Base-by-base conservation (phyloP, 2,888 invertebrate genomes). In the Pilophorus perplexus region DNA sequence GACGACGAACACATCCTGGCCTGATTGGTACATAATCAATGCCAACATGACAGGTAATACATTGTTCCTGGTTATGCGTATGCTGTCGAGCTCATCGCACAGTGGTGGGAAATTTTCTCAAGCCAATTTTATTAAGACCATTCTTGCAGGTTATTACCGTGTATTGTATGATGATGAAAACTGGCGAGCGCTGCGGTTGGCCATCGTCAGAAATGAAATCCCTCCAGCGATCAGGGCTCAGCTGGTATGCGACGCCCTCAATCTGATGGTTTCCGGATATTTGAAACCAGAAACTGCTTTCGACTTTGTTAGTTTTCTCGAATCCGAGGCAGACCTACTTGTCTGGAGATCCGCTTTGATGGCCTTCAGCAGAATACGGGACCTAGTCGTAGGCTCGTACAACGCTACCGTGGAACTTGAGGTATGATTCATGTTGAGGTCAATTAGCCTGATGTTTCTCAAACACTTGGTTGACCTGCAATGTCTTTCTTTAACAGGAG, bases 211-310 rank as follows among this genome's bases (percentile, higher is more conserved):
- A 27, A 16, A 12, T 6, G 16, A 16, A 1, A 86, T 90, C 59
- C 81, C 86, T 69, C 81, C 82, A 44, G 76, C 85, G 10, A 89
- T 89, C 76, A 81, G 87, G 72, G 90, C 89, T 2, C 90, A 92
- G 78, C 80, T 90, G 64, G 82, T 94, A 10, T 89, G 93, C 73
- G 95, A 95, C 76, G 81, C 87, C 1, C 80, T 89, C 72, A 85
- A 85, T 76, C 80, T 88, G 66, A 90, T 89, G n/a, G 68, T 86
- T 52, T 82, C 84, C n/a, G 83, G 83, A 1, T 72, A 81, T 20
- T 77, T 88, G 68, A 73, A 76, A 0, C 89, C 89, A 74, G 75
- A 77, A 0, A 76, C 81, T n/a, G 84, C 87, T 0, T 80, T 93
- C 44, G 79, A 81, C 14, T 79, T 89, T 22, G 79, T 87, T 0